Base-by-base conservation (phyloP, 2,888 invertebrate species). In the Cheilosia soror region DNA sequence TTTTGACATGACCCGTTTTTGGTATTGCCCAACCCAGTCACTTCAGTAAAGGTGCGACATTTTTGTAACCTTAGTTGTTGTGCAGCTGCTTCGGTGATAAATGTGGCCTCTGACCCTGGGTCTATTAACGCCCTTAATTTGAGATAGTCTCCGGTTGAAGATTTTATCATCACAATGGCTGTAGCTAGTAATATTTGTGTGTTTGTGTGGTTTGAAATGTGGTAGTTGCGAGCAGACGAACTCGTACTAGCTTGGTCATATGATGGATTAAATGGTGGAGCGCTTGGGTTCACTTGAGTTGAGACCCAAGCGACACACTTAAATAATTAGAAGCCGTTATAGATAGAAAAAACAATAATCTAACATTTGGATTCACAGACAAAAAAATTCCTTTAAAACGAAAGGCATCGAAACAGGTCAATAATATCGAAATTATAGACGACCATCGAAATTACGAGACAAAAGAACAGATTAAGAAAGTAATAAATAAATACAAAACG, bases 71-170 rank as follows among this genome's bases (percentile, higher is more conserved):
- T 37, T 7, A 63, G 31, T 15, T 31, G 47, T 31, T 60, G 60
- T 42, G 27, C 60, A 25, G 60, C 60, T 60, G 27, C 25, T 60
- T 63, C 63, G 13, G 65, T 66, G 37, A 66, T 51, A 31, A 66
- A 66, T 7, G 65, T 66, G 0, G 65, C 49, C 25, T 66, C 65
- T 37, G 40, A 66, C 4, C 33, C 65, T 11, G 51, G 65, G 5
- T 49, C 49, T 5, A 49, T 33, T 6, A 66, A 27, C 13, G 65
- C 65, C 27, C 51, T 51, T 4, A 51, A 37, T 2, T 40, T 37
- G 5, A 40, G 2, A 9, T 25, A 66, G 7, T 66, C 65, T 27
- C 51, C 65, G 5, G 7, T 31, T 1, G 63, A 25, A 5, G 63
- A 29, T 5, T 33, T 20, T 4, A 65, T 33, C 25, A 33, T 15